These are phyloP conservation scores for Oryzias curvinotus DNA, from an alignment of 2,113 vertebrate species.

Conservation along the genomic window DNA sequence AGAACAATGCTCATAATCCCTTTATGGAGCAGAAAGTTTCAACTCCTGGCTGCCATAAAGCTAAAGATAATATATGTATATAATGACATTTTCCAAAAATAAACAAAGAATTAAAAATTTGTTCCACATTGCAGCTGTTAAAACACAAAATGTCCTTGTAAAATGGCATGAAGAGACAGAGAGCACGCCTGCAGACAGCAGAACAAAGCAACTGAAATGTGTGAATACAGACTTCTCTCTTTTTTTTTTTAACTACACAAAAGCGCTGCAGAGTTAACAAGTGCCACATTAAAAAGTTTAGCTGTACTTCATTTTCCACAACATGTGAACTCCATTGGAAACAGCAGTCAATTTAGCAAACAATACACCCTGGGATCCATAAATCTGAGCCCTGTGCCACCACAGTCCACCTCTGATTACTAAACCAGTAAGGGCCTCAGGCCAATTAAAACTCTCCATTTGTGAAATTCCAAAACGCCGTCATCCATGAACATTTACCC, in stretches of 20 bases:
- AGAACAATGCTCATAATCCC: conserved; percentile 55
- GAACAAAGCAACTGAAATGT: no score
- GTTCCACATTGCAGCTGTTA: conserved; percentile 62
- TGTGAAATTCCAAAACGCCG: conserved; percentile 79
- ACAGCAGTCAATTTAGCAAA: conserved; percentile 18
- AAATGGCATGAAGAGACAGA: conserved; percentile 40
- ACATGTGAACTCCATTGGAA: conserved; percentile 6
- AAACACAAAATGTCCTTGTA: conserved; percentile 63
- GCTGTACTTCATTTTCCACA: not conserved
- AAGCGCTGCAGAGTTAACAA: conserved; percentile 1
- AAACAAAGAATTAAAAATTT: conserved; percentile 62
- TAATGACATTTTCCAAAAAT: conserved; percentile 71
- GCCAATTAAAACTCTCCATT: conserved; percentile 80
- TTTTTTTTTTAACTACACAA: not conserved
- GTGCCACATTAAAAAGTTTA: conserved; percentile 24
- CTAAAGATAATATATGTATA: conserved; percentile 48
- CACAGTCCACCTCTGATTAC: conserved; percentile 65
- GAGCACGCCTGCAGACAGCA: conserved; percentile 13
- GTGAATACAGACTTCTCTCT: no score
- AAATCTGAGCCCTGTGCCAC: conserved; percentile 49
- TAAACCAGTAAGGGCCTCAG: conserved; percentile 72
- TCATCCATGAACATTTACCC: conserved; percentile 82
- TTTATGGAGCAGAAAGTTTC: conserved; percentile 58
- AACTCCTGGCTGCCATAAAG: conserved; percentile 48
- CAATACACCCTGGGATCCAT: conserved; percentile 40